Percentiles rank a stretch among this genome's conserved stretches.
Conservation (phyloP, 2,797 vertebrate genomes). For the Hippocampus kuda region DNA sequence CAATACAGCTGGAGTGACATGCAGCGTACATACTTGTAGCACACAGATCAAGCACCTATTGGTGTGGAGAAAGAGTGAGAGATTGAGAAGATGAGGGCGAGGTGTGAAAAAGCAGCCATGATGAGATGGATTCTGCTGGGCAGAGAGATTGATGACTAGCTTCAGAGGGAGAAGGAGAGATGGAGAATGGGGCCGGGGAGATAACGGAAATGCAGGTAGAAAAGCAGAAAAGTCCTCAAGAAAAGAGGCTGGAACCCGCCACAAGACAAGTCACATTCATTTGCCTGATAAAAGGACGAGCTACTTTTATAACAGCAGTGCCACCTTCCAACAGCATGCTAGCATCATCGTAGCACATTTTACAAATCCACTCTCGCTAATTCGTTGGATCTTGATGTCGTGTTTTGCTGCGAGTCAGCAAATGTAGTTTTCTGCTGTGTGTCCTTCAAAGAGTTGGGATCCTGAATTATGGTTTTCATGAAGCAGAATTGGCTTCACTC, state of each 20-base stretch:
- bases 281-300: conserved; percentile 34
- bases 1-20: conserved; percentile 10
- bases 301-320: conserved; percentile 26
- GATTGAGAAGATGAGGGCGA: conserved; percentile 42
- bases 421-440: conserved; percentile 11
- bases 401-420: conserved; percentile 20
- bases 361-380: conserved; percentile 34
- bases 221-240: conserved; percentile 40
- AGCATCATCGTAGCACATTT: neutral
- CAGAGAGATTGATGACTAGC: conserved; percentile 61
- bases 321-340: conserved; percentile 16
- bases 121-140: conserved; percentile 57
- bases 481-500: conserved; percentile 32
- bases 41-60: conserved; percentile 34
- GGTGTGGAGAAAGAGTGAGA: conserved; percentile 39
- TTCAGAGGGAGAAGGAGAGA: conserved; percentile 22
- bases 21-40: conserved; percentile 45
- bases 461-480: conserved; percentile 30
- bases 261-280: conserved; percentile 24
- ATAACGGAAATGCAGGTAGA: conserved; percentile 13
- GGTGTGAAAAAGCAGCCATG: conserved; percentile 51
- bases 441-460: conserved; percentile 11
- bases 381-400: conserved; percentile 27
- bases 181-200: conserved; percentile 20
- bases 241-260: conserved; percentile 34